These are phyloP conservation scores for Noctua comes DNA, from an alignment of 2,888 invertebrate genomes.

Conservation along the genomic window DNA sequence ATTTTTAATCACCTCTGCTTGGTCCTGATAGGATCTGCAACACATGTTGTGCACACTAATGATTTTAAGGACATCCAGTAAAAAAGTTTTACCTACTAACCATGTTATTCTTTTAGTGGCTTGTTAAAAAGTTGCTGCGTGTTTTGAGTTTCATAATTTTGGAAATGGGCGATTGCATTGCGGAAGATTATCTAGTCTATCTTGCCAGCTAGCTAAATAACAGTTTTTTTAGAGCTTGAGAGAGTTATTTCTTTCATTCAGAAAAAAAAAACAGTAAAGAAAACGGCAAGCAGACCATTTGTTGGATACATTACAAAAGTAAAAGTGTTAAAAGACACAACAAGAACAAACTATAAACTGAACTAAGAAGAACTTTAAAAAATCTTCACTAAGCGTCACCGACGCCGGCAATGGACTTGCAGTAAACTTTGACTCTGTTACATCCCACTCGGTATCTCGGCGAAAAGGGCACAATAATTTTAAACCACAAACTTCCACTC, in stretches of 20 bases:
- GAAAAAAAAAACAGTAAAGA: neutral
- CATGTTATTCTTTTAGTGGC: slow-evolving; percentile 50
- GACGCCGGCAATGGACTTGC: slow-evolving; percentile 21
- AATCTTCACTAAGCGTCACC: slow-evolving; percentile 10
- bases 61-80: slow-evolving; percentile 77
- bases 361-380: slow-evolving; percentile 11
- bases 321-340: slow-evolving; percentile 1
- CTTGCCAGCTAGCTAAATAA: neutral
- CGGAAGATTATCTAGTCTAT: neutral
- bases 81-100: slow-evolving; percentile 68
- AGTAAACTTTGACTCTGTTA: slow-evolving; percentile 44
- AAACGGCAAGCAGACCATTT: neutral
- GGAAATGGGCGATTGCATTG: neutral
- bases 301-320: neutral
- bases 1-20: slow-evolving; percentile 78
- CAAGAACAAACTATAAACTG: slow-evolving; percentile 22
- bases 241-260: neutral
- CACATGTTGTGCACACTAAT: slow-evolving; percentile 87
- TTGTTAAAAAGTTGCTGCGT: slow-evolving; percentile 41
- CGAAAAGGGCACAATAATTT: slow-evolving; percentile 70
- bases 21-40: slow-evolving; percentile 82
- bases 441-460: slow-evolving; percentile 43
- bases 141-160: neutral
- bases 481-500: slow-evolving; percentile 74
- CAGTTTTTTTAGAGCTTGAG: neutral